These are phyloP conservation scores for Ectemnius continuus DNA, from an alignment of 2,888 invertebrate genomes.

Conservation along the genomic window DNA sequence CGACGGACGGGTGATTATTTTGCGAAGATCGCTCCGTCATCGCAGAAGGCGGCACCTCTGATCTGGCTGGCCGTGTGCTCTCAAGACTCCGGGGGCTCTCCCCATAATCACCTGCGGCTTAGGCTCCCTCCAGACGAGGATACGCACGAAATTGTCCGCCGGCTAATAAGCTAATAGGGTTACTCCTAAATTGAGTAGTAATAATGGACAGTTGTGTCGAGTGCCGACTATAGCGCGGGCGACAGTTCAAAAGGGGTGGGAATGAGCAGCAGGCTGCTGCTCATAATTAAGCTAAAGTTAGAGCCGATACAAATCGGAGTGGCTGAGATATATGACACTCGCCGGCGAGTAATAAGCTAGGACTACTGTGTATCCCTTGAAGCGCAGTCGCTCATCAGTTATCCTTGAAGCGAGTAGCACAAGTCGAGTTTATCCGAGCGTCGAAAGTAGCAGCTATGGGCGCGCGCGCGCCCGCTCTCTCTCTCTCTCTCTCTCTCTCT, in stretches of 20 bases:
- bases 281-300: too few species aligned
- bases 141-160: slow-evolving; percentile 3
- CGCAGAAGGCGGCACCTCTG: slow-evolving; percentile 71
- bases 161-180: slow-evolving; percentile 8
- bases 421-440: too few species aligned
- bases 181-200: slow-evolving; percentile 7
- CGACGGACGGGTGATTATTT: slow-evolving; percentile 71
- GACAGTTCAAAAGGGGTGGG: not conserved
- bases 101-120: slow-evolving; percentile 68
- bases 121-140: slow-evolving; percentile 1
- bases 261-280: too few species aligned
- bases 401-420: too few species aligned
- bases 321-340: too few species aligned
- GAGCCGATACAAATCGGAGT: too few species aligned
- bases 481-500: too few species aligned
- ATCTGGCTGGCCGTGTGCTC: slow-evolving; percentile 55
- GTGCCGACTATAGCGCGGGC: not conserved
- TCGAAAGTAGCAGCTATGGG: too few species aligned
- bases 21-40: slow-evolving; percentile 73
- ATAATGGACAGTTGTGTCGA: not conserved
- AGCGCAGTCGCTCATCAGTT: too few species aligned
- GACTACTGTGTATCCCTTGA: too few species aligned
- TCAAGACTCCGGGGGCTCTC: slow-evolving; percentile 58
- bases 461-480: too few species aligned
- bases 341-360: too few species aligned